Percentiles rank a stretch among this genome's conserved stretches.
Evolutionary conservation across 2,113 vertebrate species (phyloP).

Genomic region (Bagarius yarrelli): DNA sequence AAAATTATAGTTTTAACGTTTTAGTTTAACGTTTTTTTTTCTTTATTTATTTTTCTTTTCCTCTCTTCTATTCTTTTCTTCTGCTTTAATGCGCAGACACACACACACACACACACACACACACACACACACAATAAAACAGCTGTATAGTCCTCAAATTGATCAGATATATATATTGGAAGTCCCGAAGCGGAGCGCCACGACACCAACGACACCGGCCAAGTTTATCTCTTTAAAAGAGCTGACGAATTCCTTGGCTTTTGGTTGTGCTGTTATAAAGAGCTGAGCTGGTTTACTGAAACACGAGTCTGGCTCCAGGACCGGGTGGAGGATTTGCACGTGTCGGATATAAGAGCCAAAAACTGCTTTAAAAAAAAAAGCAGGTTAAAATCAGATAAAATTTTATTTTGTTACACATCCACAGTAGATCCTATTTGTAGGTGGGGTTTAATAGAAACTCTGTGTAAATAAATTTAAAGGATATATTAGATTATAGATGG

Average conservation of each 20-base stretch:
- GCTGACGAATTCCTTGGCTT: not conserved
- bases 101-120: too few relatives aligned
- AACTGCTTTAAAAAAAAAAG: not conserved
- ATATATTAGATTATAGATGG: not conserved
- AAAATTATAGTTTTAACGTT: not conserved
- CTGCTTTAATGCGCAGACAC: too few relatives aligned
- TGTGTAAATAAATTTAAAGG: not conserved
- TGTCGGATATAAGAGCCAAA: not conserved
- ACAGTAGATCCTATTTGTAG: not conserved
- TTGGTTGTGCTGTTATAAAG: not conserved
- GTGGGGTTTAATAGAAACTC: not conserved
- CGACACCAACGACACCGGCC: too few relatives aligned
- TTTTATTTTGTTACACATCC: not conserved
- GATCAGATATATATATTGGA: too few relatives aligned
- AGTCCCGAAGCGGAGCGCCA: too few relatives aligned
- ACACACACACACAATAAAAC: too few relatives aligned
- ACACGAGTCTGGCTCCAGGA: constrained; percentile 17
- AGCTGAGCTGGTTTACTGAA: constrained; percentile 10
- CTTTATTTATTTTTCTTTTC: not conserved
- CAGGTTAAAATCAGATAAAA: not conserved
- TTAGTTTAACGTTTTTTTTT: not conserved
- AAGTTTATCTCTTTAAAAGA: too few relatives aligned
- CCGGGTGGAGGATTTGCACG: not conserved
- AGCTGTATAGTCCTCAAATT: too few relatives aligned
- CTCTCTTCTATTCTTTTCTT: not conserved